Conservation (phyloP, 2,797 vertebrate genomes). For the Darevskia mixta region DNA sequence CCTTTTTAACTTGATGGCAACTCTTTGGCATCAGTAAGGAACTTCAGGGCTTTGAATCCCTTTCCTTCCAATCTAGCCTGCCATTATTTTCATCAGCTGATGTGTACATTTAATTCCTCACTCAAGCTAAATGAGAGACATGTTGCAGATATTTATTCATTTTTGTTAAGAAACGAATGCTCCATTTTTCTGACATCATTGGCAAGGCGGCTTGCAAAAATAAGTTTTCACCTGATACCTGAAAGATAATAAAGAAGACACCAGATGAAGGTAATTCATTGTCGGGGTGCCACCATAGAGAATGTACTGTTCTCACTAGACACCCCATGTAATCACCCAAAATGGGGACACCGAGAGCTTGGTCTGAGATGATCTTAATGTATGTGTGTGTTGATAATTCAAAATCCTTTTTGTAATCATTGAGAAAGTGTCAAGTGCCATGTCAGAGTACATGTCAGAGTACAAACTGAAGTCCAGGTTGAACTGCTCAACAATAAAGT, state of each 20-base stretch:
- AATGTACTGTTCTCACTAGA: neutral
- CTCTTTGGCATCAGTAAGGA: neutral
- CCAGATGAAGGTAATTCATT: neutral
- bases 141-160: neutral
- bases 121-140: neutral
- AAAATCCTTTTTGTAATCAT: neutral
- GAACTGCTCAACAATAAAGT: neutral
- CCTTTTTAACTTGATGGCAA: neutral
- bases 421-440: neutral
- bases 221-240: neutral
- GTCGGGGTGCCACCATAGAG: neutral
- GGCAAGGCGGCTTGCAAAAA: neutral
- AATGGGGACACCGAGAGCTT: neutral
- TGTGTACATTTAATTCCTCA: neutral
- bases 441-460: neutral
- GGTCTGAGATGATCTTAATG: too few relatives aligned
- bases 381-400: too few relatives aligned
- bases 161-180: neutral
- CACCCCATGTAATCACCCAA: neutral
- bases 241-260: neutral
- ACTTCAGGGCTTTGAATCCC: neutral
- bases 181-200: neutral
- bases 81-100: neutral
- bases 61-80: neutral
- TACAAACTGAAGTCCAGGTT: neutral